These are phyloP conservation scores for Melanotaenia trifasciata DNA, from an alignment of 2,797 vertebrate species.

Conservation along the genomic window DNA sequence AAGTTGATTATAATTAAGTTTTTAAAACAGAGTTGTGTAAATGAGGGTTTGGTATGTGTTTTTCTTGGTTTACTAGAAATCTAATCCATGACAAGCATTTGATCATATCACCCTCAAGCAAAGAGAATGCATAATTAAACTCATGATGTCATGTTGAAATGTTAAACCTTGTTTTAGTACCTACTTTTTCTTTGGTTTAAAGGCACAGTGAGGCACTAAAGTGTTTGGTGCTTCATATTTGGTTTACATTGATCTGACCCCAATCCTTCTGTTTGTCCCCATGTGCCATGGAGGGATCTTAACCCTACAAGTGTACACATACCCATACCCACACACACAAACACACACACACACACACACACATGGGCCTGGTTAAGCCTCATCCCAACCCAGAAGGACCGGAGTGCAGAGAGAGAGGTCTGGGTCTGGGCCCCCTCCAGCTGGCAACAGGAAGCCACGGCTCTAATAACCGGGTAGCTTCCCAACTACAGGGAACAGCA, in stretches of 20 bases:
- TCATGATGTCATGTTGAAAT: conserved; percentile 21
- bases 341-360: conserved; percentile 45
- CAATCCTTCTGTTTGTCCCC: conserved; percentile 24
- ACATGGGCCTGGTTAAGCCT: conserved; percentile 52
- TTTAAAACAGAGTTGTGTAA: background rate
- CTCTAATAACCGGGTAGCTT: conserved; percentile 84
- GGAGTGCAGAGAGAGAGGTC: conserved; percentile 66
- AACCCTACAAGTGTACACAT: conserved; percentile 8
- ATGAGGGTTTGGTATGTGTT: conserved; percentile 39
- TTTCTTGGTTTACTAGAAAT: conserved; percentile 34
- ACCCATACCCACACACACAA: conserved; percentile 18
- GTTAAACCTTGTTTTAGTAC: conserved; percentile 10
- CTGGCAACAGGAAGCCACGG: conserved; percentile 72
- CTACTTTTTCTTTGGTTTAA: conserved; percentile 15
- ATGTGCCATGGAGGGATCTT: conserved; percentile 31
- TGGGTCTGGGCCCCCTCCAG: conserved; percentile 77
- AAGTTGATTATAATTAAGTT: background rate
- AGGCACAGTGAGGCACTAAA: background rate
- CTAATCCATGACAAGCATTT: conserved; percentile 13
- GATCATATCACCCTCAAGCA: conserved; percentile 1
- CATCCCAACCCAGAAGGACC: conserved; percentile 54
- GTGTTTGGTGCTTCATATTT: conserved; percentile 18
- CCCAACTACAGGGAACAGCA: conserved; percentile 76
- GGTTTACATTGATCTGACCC: conserved; percentile 28
- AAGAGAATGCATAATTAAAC: conserved; percentile 8